Base-by-base conservation (phyloP, 2,888 invertebrate species). In the Phortica okadai region DNA sequence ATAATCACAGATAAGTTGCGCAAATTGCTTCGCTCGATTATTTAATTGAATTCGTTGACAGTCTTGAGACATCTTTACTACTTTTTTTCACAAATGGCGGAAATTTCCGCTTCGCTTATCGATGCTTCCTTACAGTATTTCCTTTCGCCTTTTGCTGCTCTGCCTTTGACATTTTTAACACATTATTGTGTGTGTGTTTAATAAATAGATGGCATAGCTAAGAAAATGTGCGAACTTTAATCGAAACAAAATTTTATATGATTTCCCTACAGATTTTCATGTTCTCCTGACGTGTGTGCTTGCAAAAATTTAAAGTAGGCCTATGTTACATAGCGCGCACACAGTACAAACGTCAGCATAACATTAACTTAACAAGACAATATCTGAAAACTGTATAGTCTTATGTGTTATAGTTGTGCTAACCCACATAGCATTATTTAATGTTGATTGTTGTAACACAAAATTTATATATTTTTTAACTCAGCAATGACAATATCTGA, bases 1-100 rank as follows among this genome's bases (percentile, higher is more conserved):
- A 44, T 41, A 66, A 54, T 72, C 50, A 14, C 50, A 50, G 50
- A 50, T 33, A 72, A 72, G 70, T 41, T 33, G 54, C 54, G 70
- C 70, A 72, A 72, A 56, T 72, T 72, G 56, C 54, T 72, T 14
- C 33, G 70, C 44, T 16, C 45, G 44, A 56, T 72, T 72, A 72
- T 54, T 72, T 72, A 72, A 72, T 72, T 72, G 70, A 72, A 54
- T 64, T 33, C 14, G 11, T 33, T 11, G 64, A 11, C 50, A 33
- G 50, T 6, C 50, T 2, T 11, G 50, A 45, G 45, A 50, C 14
- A 6, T 1, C 50, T 50, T 11, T 50, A 3, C 50, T 6, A 11
- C 50, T 50, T 50, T 8, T 8, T 50, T 11, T 0, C 50, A 50
- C 50, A 8, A 8, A 50, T 14, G 14, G 50, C 50, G 50, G 50